A percentile compares a stretch with the other conserved stretches of the same genome.
These are phyloP conservation scores for Mythimna lalbum DNA, from an alignment of 2,888 invertebrate species.

Conservation along the genomic window DNA sequence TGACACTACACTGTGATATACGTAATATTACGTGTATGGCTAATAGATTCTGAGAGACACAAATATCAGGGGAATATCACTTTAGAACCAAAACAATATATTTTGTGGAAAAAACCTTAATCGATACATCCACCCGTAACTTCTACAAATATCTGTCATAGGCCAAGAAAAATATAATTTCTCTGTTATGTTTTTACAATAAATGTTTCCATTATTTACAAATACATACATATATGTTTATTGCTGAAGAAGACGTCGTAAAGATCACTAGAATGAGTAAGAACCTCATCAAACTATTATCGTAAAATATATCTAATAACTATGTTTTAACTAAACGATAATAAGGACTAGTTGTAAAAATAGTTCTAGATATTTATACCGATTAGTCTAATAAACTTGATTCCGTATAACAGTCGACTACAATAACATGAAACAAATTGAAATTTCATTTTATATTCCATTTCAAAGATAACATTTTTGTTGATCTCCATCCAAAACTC, in stretches of 20 bases:
- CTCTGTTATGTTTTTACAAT: constrained; percentile 86
- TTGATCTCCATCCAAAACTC: constrained; percentile 18
- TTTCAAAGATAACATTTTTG: constrained; percentile 33
- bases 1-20: constrained; percentile 73
- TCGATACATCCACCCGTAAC: constrained; percentile 72
- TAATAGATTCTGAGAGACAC: constrained; percentile 55
- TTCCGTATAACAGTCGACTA: constrained; percentile 66
- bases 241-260: constrained; percentile 88
- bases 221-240: constrained; percentile 84
- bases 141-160: constrained; percentile 80
- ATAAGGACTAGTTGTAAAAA: constrained; percentile 89
- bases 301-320: constrained; percentile 84
- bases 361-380: constrained; percentile 82
- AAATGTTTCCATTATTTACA: constrained; percentile 87
- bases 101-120: constrained; percentile 45
- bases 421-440: constrained; percentile 52
- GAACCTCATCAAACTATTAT: constrained; percentile 78
- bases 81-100: constrained; percentile 43
- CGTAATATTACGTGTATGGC: constrained; percentile 57
- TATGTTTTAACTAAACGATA: constrained; percentile 83
- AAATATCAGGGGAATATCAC: constrained; percentile 45
- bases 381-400: constrained; percentile 74
- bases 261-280: constrained; percentile 81
- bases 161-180: constrained; percentile 88
- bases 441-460: constrained; percentile 39